Base-by-base conservation (phyloP, 2,888 invertebrate genomes). In the Cephonodes hylas region DNA sequence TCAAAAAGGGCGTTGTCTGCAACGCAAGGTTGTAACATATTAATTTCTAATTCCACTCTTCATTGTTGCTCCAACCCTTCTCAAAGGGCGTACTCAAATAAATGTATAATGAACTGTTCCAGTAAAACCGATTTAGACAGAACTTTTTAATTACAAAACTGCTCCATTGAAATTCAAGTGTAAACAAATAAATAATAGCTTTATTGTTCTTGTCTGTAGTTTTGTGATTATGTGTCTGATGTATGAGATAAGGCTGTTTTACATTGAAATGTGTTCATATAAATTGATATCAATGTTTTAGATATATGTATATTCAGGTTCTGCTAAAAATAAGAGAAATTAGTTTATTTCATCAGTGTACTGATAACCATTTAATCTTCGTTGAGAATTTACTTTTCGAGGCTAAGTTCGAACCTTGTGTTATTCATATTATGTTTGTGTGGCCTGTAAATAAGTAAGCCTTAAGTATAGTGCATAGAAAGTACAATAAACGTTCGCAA, bases 91-190 rank as follows among this genome's bases (percentile, higher is more conserved):
- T 34, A 13, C 60, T 58, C 23, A 58, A 58, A 60, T 63, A 59
- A 48, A 60, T 63, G 60, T 60, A 60, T 63, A 60, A 63, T 60
- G 48, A 46, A 60, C 57, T 45, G 58, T 48, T 63, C 23, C 34
- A 58, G 22, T 20, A 34, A 18, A 63, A 60, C 18, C 27, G 58
- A 57, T 63, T 57, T 34, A 53, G 34, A 27, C 10, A 2, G 27
- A 63, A 60, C 45, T 46, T 63, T 60, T 60, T 60, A 60, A 63
- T 60, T 63, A 58, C 22, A 56, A 59, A 59, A 20, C 57, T 20
- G 25, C 13, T 20, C 23, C 38, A 25, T 58, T 62, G 18, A 48
- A 59, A 62, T 53, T 59, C 42, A 31, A 3, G 25, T 53, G 42
- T 42, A 22, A 53, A 42, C 42, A 60, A 13, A 42, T 53, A 62